phyloP scores from a whole-genome alignment of 2,797 vertebrate genomes.

The Naso thynnoides region DNA sequence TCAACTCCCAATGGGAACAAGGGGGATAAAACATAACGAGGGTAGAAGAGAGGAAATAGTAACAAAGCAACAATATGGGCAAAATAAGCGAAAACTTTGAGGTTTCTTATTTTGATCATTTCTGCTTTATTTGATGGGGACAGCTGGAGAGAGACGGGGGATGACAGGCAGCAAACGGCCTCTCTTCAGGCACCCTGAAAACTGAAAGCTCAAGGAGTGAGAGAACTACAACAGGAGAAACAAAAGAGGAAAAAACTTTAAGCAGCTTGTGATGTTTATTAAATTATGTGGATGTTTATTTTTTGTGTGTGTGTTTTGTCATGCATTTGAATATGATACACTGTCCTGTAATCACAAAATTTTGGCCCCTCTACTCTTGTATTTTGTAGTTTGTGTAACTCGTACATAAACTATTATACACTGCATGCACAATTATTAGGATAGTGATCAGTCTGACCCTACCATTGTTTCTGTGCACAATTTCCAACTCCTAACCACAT shows the following conservation, averaged over 20 bases:
- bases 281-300: conserved; percentile 6
- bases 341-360: background rate
- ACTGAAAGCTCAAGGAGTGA: background rate
- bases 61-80: background rate
- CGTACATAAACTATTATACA: no score
- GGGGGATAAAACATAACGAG: background rate
- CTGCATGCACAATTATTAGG: no score
- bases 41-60: background rate
- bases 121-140: no score
- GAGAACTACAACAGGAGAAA: background rate
- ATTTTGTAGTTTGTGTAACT: background rate
- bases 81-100: background rate
- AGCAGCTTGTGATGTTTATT: background rate
- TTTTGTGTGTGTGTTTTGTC: conserved; percentile 1
- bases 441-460: no score
- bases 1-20: conserved; percentile 10
- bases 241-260: background rate
- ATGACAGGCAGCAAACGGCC: no score
- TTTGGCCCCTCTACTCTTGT: background rate
- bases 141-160: no score
- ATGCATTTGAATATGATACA: background rate
- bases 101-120: no score
- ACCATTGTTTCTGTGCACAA: no score
- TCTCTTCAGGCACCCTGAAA: no score
- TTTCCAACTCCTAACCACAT: no score